phyloP scores from a whole-genome alignment of 2,888 invertebrate genomes.

The Conchocele bisecta region DNA sequence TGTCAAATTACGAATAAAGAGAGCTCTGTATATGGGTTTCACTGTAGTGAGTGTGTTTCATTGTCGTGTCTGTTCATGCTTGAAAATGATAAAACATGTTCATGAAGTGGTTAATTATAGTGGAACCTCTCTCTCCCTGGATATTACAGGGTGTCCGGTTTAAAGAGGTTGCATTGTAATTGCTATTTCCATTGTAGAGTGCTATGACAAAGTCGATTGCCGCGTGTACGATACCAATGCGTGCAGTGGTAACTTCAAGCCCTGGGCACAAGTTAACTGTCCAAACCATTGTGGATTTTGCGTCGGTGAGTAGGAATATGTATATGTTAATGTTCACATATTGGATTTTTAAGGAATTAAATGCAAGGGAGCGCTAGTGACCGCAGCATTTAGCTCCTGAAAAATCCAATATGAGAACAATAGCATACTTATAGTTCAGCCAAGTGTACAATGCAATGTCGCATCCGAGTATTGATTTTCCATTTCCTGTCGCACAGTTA shows the following conservation, averaged over 20 bases:
- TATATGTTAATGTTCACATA: no score
- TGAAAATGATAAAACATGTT: no score
- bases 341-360: no score
- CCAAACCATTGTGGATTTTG: slow-evolving; percentile 45
- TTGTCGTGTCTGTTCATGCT: no score
- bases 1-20: no score
- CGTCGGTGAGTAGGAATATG: slow-evolving; percentile 19
- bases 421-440: neutral
- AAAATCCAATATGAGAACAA: neutral
- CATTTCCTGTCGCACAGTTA: no score
- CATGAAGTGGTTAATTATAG: no score
- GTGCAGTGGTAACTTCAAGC: slow-evolving; percentile 38
- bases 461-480: neutral
- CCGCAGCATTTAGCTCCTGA: neutral
- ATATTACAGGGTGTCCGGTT: no score
- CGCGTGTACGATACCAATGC: slow-evolving; percentile 56
- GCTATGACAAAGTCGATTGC: slow-evolving; percentile 62
- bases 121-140: no score
- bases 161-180: neutral
- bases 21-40: no score
- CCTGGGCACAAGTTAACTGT: slow-evolving; percentile 53
- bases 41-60: no score
- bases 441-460: neutral
- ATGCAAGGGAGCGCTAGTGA: no score
- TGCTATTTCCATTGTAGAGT: slow-evolving; percentile 42